Evolutionary conservation across 2,888 invertebrate species (phyloP).

Genomic region (Phalangium opilio): DNA sequence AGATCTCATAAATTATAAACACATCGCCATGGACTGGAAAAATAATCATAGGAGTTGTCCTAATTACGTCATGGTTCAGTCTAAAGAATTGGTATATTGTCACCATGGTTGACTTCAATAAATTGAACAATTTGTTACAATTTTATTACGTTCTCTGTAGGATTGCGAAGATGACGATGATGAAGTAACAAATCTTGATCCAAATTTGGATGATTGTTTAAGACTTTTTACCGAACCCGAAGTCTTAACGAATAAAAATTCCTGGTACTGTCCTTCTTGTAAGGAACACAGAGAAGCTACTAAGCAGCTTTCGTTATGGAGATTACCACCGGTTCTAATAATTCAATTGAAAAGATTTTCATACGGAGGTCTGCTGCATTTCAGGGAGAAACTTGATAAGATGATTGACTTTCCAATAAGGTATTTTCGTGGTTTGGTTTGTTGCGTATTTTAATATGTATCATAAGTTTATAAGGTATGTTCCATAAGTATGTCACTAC

Average conservation of each 20-base stretch:
- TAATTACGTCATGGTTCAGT: conserved; percentile 32
- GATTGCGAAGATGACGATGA: conserved; percentile 22
- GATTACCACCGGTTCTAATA: conserved; percentile 29
- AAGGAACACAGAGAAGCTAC: conserved; percentile 29
- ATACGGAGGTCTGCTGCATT: conserved; percentile 25
- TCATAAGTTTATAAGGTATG: too few species aligned
- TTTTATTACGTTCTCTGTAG: conserved; percentile 15
- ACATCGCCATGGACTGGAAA: conserved; percentile 35
- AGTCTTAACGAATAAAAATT: conserved; percentile 35
- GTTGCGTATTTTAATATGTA: too few species aligned
- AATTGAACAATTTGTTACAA: conserved; percentile 3
- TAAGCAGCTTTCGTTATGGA: conserved; percentile 29
- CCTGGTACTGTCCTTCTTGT: conserved; percentile 31
- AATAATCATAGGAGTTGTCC: conserved; percentile 30
- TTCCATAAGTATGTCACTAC: too few species aligned
- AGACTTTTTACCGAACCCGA: conserved; percentile 37
- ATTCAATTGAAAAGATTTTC: conserved; percentile 32
- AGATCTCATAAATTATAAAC: conserved; percentile 25
- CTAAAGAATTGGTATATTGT: conserved; percentile 29
- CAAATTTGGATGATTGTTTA: conserved; percentile 29
- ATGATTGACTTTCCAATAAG: conserved; percentile 26
- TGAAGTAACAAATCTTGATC: not conserved
- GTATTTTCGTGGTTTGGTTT: too few species aligned
- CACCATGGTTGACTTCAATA: not conserved
- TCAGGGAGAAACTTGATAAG: conserved; percentile 26